Evolutionary conservation across 2,888 invertebrate species (phyloP).

Genomic region (Sturmia bella): DNA sequence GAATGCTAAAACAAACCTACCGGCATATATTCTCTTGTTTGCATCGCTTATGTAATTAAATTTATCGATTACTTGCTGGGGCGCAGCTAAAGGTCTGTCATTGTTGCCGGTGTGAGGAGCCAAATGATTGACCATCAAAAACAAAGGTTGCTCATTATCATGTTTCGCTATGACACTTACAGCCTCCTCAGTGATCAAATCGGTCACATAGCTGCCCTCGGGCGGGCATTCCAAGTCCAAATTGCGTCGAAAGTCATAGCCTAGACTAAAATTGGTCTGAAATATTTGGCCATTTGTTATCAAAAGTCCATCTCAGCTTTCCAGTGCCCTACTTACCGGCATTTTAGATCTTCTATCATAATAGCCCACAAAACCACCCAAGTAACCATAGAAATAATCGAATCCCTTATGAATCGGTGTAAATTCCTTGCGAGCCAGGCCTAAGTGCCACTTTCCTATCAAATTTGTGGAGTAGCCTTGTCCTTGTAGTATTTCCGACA

Average conservation of each 20-base stretch:
- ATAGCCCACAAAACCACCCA: slow-evolving; percentile 91
- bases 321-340: slow-evolving; percentile 74
- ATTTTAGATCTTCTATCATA: slow-evolving; percentile 85
- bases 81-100: slow-evolving; percentile 87
- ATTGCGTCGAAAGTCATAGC: slow-evolving; percentile 83
- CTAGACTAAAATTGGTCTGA: slow-evolving; percentile 74
- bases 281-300: not conserved
- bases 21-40: slow-evolving; percentile 87
- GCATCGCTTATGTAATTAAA: slow-evolving; percentile 87
- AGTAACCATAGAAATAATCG: slow-evolving; percentile 92
- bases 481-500: slow-evolving; percentile 87
- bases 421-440: slow-evolving; percentile 85
- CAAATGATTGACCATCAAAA: slow-evolving; percentile 89
- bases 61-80: slow-evolving; percentile 86
- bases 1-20: slow-evolving; percentile 79
- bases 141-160: slow-evolving; percentile 84
- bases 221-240: slow-evolving; percentile 83
- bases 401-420: slow-evolving; percentile 90
- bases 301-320: not conserved
- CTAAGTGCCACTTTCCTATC: slow-evolving; percentile 96
- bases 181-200: slow-evolving; percentile 87
- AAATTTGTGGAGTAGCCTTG: slow-evolving; percentile 91
- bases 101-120: slow-evolving; percentile 90
- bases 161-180: slow-evolving; percentile 85
- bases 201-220: slow-evolving; percentile 86